Base-by-base conservation (phyloP, 2,797 vertebrate genomes). In the Luscinia luscinia region DNA sequence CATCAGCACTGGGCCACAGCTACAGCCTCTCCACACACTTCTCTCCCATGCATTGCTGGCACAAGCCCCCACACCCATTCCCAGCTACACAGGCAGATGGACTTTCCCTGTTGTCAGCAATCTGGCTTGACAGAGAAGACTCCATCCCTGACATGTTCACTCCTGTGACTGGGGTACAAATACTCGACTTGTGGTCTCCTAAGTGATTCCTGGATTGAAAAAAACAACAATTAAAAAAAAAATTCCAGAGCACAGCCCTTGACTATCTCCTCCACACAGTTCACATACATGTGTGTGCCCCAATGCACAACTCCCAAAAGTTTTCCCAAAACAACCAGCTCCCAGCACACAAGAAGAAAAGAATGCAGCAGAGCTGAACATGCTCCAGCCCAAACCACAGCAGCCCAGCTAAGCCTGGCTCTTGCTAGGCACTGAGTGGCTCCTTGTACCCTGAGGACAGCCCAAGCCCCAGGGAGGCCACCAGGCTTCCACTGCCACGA, bases 381-480 rank as follows among this genome's bases (percentile, higher is more conserved):
- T 1, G 19, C 62, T 61, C 34, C 43, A 58, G 28, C 34, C 34
- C 63, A 38, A n/a, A 28, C 9, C 43, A 22, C 13, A 10, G 41
- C 66, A 69, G 1, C 41, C 32, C 43, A 82, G 59, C 70, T 40
- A 21, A 69, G 58, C 27, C 79, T 69, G 5, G 19, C 15, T 64
- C 72, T 34, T 59, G n/a, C 40, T 36, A 27, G 58, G 59, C 59
- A 55, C 18, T 9, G 40, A 76, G 83, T 7, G 11, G 15, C 10
- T 52, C 6, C 57, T 62, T 26, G 1, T 1, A 22, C 57, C 57
- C 61, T 22, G 18, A 32, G 63, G 30, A 22, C 24, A 62, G 59
- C 26, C 54, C 36, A 15, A 23, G 30, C 9, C 48, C 45, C 43
- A 48, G 0, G 0, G 1, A 43, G 46, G n/a, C 21, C 67, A 45